Evolutionary conservation across 1,140 invertebrate species (phyloP).

Genomic region (Drosophila sp.): DNA sequence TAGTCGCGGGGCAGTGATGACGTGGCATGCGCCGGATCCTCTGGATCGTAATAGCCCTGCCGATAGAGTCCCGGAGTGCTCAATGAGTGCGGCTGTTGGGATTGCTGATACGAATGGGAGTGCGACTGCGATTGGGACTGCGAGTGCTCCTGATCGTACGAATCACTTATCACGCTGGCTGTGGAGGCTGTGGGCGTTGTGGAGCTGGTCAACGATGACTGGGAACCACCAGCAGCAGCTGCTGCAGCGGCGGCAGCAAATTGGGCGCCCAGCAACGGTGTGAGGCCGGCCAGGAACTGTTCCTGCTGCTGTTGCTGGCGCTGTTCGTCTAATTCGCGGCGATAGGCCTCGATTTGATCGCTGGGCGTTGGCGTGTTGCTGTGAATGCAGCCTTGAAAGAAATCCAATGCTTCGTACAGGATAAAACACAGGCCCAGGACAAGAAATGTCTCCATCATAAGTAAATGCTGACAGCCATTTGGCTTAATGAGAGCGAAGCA

Average conservation of each 20-base stretch:
- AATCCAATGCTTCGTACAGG: conserved; percentile 83
- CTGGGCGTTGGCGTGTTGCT: conserved; percentile 73
- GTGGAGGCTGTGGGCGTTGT: conserved; percentile 70
- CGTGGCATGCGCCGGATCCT: conserved; percentile 75
- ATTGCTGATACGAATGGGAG: conserved; percentile 51
- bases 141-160: conserved; percentile 65
- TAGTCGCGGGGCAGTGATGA: conserved; percentile 77
- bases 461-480: conserved; percentile 73
- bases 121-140: conserved; percentile 59
- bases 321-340: conserved; percentile 81
- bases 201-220: conserved; percentile 60
- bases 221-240: conserved; percentile 65
- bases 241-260: conserved; percentile 69
- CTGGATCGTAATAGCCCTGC: conserved; percentile 72
- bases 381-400: conserved; percentile 83
- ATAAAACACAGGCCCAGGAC: conserved; percentile 83
- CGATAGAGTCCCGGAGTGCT: conserved; percentile 71
- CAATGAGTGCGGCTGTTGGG: conserved; percentile 59
- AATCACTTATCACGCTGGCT: conserved; percentile 70
- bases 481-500: conserved; percentile 39
- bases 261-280: conserved; percentile 74
- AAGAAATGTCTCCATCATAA: conserved; percentile 83
- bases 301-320: conserved; percentile 82
- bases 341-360: conserved; percentile 81
- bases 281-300: conserved; percentile 76